Base-by-base conservation (phyloP, 2,888 invertebrate genomes). In the Coecobrya sp. region DNA sequence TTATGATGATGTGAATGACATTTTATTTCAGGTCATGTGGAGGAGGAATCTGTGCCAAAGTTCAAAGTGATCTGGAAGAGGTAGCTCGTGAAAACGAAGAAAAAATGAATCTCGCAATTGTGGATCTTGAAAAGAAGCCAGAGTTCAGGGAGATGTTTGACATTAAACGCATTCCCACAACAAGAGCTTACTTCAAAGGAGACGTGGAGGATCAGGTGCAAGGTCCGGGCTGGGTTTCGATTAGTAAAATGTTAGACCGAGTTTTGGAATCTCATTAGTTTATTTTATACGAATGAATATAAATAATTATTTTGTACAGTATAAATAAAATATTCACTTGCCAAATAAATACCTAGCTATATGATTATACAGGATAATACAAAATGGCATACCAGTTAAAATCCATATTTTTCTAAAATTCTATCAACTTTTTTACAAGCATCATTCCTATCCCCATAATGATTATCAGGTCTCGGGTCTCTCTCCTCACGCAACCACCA, bases 401-500 rank as follows among this genome's bases (percentile, higher is more conserved):
- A 89, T 82, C 82, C 89, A 45, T 82, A 89, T 59, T 89, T 89
- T 49, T 82, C 59, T 25, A 89, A 84, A 82, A 89, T 19, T 13
- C 5, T 10, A 13, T 89, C 89, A n/a, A 89, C 82, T 30, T 45
- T 82, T n/a, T 59, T 36, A 16, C 89, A 82, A 7, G 89, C 82
- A 59, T 89, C 55, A 13, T 16, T n/a, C 22, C 52, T 82, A 7
- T 89, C 89, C 0, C 3, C 10, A 45, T 62, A 89, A 52, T 89
- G 89, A 13, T n/a, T 89, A 0, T 89, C 89, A 27, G 89, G 89
- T 27, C 82, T 55, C 13, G 89, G 89, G 25, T 82, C 42, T 70
- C 70, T 70, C 25, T 82, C 16, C 36, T 89, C 89, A 19, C 82
- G 68, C 19, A 89, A 27, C 89, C 89, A 91, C 91, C 91, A 91